Conservation (phyloP, 2,113 vertebrate genomes). For the Zosterops lateralis region DNA sequence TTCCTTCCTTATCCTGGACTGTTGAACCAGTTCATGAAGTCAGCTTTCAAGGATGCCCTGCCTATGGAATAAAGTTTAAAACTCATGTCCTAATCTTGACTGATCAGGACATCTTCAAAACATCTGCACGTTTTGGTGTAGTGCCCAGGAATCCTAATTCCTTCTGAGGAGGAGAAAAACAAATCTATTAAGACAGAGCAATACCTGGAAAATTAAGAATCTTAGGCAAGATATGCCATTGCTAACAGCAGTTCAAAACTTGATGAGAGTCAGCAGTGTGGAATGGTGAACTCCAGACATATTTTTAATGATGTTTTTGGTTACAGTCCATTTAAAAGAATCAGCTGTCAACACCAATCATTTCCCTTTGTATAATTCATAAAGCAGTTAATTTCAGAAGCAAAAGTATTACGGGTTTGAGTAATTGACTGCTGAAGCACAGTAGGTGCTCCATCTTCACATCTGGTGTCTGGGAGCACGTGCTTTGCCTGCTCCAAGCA, state of each 20-base stretch:
- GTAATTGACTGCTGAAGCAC: conserved; percentile 32
- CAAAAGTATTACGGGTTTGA: conserved; percentile 21
- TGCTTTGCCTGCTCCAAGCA: neutral
- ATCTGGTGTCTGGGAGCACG: neutral
- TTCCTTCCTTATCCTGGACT: neutral
- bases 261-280: neutral
- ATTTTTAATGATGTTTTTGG: conserved; percentile 46
- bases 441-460: neutral
- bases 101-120: conserved; percentile 63
- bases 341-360: conserved; percentile 28
- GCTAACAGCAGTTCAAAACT: conserved; percentile 34
- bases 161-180: conserved; percentile 24
- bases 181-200: conserved; percentile 50
- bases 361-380: conserved; percentile 51
- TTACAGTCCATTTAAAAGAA: conserved; percentile 33
- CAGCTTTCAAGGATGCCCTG: conserved; percentile 9
- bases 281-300: conserved; percentile 6
- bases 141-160: conserved; percentile 46
- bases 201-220: conserved; percentile 56
- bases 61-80: conserved; percentile 19
- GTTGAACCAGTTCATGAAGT: neutral
- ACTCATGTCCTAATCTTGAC: conserved; percentile 37
- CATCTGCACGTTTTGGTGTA: conserved; percentile 59
- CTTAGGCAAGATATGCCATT: conserved; percentile 12
- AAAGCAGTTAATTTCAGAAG: conserved; percentile 46